Evolutionary conservation across 2,888 invertebrate species (phyloP), one percentile per base, ranked within the genome.

Genomic region (Sabellastarte sp.): DNA sequence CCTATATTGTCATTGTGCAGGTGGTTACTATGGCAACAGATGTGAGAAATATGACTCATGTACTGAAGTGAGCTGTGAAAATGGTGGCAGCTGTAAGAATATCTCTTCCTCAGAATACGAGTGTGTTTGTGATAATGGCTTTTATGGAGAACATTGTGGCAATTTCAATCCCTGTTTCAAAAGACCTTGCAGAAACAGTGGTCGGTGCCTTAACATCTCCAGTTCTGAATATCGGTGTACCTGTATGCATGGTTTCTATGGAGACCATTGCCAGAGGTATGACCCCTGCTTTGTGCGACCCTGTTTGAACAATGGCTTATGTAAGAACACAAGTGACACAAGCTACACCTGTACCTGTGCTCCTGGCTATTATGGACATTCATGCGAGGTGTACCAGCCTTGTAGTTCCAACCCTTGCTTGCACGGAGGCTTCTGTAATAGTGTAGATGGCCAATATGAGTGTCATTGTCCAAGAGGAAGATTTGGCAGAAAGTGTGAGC

Each of bases 231-330:
- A 65, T 52, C 28, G 60, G 3, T 80, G 80, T 62, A n/a, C 63
- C 20, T 80, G 80, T 59, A 57, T 62, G 32, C 50, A 57, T 2
- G 79, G 79, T 24, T 79, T 71, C 65, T 74, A 67, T 26, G 79
- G 79, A 1, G 24, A 63, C 5, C 67, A 61, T 52, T 80, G 80
- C 63, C 60, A 74, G 28, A 58, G 62, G 3, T 62, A 60, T 29
- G 70, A 80, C 58, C 72, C 69, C 1, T 79, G 80, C 53, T 58
- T 64, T 15, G 64, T 68, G 1, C 63, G 69, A 2, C 81, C 80
- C 0, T 84, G 84, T 62, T 57, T 67, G 29, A 75, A 78, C 63
- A 75, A 74, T 20, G 78, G 74, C 15, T 69, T 67, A 3, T 84
- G 84, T 63, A 51, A 64, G 3, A 73, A 73, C 28, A 61, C 62